These are phyloP conservation scores for Torymus aiolomorphi DNA, from an alignment of 2,888 invertebrate species.

Conservation along the genomic window DNA sequence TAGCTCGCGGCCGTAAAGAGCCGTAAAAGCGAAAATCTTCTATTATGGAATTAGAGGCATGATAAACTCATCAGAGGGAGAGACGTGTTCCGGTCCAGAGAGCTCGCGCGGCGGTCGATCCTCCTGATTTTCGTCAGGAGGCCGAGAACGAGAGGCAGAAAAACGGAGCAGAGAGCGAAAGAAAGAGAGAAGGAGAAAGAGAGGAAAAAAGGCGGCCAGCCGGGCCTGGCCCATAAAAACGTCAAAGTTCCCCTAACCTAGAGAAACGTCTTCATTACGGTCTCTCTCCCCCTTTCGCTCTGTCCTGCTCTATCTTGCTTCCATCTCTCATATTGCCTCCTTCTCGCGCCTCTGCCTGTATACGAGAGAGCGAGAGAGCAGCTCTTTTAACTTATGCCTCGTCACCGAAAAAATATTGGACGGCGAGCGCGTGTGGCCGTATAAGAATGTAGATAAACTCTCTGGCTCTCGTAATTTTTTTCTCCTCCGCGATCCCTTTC, in stretches of 20 bases:
- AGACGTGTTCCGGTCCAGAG: not conserved
- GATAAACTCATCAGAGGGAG: conserved; percentile 70
- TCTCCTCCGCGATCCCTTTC: not conserved
- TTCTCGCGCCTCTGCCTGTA: conserved; percentile 56
- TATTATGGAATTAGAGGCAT: conserved; percentile 74
- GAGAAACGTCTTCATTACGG: conserved; percentile 75
- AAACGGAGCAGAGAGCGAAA: conserved; percentile 10
- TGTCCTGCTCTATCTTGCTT: conserved; percentile 35
- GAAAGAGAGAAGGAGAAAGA: conserved; percentile 52
- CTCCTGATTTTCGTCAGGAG: not conserved
- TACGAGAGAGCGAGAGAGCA: too few species aligned
- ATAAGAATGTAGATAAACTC: conserved; percentile 21
- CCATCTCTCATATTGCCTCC: conserved; percentile 54
- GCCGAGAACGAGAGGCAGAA: conserved; percentile 55
- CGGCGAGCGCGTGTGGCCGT: conserved; percentile 20
- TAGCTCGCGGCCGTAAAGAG: conserved; percentile 59
- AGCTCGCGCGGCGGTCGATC: not conserved
- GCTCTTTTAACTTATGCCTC: conserved; percentile 33
- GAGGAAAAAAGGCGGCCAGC: conserved; percentile 63
- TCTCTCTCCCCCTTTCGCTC: conserved; percentile 50
- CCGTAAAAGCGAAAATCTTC: conserved; percentile 62
- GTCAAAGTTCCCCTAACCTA: conserved; percentile 76
- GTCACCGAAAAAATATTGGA: conserved; percentile 51
- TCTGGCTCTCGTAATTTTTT: not conserved
- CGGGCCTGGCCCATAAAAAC: conserved; percentile 74